These are phyloP conservation scores for Xestobium rufovillosum DNA, from an alignment of 2,888 invertebrate genomes.

Conservation along the genomic window DNA sequence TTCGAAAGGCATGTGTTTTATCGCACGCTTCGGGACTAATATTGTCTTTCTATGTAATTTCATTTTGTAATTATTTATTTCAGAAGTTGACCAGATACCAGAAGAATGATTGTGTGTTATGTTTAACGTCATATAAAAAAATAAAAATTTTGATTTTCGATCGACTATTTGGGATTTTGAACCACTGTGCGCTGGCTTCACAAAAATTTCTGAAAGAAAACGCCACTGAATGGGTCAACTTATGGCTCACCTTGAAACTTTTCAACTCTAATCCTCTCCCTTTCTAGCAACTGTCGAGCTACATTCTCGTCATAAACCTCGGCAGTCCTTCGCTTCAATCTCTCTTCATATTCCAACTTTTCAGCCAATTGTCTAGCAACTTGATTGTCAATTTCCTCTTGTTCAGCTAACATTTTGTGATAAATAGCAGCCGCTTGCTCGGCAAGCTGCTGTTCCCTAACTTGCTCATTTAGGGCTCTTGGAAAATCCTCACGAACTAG, in stretches of 20 bases:
- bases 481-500: slow-evolving; percentile 73
- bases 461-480: slow-evolving; percentile 65
- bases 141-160: no score
- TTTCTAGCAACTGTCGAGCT: slow-evolving; percentile 47
- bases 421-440: slow-evolving; percentile 55
- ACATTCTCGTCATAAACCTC: slow-evolving; percentile 49
- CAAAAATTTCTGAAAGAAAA: no score
- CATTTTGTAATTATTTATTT: no score
- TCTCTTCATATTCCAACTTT: slow-evolving; percentile 53
- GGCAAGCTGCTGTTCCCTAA: slow-evolving; percentile 58
- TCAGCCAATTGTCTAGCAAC: slow-evolving; percentile 62
- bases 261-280: slow-evolving; percentile 25
- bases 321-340: slow-evolving; percentile 45
- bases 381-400: slow-evolving; percentile 61
- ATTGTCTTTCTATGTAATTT: no score
- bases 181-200: no score
- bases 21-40: no score
- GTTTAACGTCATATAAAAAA: no score
- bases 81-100: no score
- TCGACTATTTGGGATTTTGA: no score
- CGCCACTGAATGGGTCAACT: background rate
- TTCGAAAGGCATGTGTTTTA: no score
- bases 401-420: slow-evolving; percentile 54
- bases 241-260: slow-evolving; percentile 4
- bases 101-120: no score